phyloP scores from a whole-genome alignment of 2,888 invertebrate species.

The Neria commutata region DNA sequence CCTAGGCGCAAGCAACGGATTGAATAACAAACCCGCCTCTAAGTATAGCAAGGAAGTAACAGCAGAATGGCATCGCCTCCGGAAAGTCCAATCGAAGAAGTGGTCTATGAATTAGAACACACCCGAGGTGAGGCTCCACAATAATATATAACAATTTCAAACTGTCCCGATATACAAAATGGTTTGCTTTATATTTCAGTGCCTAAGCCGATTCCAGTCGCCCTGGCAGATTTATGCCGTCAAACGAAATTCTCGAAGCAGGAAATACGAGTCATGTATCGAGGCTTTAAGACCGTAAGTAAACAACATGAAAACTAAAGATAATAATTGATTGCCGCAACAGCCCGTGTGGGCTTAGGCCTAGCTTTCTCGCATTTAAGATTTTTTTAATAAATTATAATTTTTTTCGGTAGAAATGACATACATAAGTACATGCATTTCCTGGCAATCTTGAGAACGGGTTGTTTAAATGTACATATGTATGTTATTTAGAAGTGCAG shows the following conservation, averaged over 20 bases:
- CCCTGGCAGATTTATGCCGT: slow-evolving; percentile 87
- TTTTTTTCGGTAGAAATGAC: not conserved
- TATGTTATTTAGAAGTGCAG: no score
- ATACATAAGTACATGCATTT: no score
- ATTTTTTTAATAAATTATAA: slow-evolving; percentile 34
- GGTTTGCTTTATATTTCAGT: no score
- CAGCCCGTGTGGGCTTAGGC: not conserved
- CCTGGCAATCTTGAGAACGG: no score
- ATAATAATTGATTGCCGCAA: not conserved
- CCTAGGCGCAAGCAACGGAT: not conserved
- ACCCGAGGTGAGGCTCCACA: no score
- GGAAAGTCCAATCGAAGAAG: slow-evolving; percentile 85
- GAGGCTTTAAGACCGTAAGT: slow-evolving; percentile 82
- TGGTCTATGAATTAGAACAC: slow-evolving; percentile 84
- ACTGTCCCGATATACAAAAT: no score
- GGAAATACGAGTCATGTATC: slow-evolving; percentile 96
- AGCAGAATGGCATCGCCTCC: slow-evolving; percentile 80
- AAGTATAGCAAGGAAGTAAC: not conserved
- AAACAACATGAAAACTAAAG: slow-evolving; percentile 17
- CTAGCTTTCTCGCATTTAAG: slow-evolving; percentile 22
- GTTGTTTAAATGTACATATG: no score
- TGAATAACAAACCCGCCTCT: not conserved
- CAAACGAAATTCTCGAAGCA: slow-evolving; percentile 94
- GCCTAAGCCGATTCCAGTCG: slow-evolving; percentile 83
- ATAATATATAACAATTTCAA: no score